Evolutionary conservation across 2,113 vertebrate genomes (phyloP).

Genomic region (Taxidea taxus): DNA sequence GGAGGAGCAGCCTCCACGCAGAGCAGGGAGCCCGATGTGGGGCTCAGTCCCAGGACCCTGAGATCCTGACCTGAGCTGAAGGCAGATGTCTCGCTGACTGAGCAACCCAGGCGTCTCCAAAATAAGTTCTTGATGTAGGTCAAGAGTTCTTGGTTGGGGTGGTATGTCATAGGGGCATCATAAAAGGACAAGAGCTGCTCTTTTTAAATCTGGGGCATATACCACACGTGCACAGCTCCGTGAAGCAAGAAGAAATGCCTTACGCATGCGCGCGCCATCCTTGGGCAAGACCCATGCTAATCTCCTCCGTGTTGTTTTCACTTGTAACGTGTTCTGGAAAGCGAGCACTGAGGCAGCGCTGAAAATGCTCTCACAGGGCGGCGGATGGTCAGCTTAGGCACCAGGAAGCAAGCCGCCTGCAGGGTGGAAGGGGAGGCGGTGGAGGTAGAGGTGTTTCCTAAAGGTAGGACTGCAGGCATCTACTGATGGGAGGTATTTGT

Average conservation of each 20-base stretch:
- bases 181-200: neutral
- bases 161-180: neutral
- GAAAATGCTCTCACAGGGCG: neutral
- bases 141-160: neutral
- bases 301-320: neutral
- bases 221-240: neutral
- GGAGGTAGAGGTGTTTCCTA: no score
- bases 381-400: neutral
- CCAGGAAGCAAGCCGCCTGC: neutral
- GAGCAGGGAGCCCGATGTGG: no score
- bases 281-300: no score
- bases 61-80: no score
- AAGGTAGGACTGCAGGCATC: neutral
- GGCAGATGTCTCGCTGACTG: no score
- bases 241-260: neutral
- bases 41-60: no score
- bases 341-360: accelerated
- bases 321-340: no score
- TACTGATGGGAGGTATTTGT: no score
- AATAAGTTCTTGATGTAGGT: neutral
- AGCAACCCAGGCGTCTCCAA: no score
- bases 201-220: neutral
- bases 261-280: neutral
- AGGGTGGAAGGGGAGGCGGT: neutral
- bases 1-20: no score